Evolutionary conservation across 2,797 vertebrate species (phyloP).

Genomic region (Micromesistius poutassou): DNA sequence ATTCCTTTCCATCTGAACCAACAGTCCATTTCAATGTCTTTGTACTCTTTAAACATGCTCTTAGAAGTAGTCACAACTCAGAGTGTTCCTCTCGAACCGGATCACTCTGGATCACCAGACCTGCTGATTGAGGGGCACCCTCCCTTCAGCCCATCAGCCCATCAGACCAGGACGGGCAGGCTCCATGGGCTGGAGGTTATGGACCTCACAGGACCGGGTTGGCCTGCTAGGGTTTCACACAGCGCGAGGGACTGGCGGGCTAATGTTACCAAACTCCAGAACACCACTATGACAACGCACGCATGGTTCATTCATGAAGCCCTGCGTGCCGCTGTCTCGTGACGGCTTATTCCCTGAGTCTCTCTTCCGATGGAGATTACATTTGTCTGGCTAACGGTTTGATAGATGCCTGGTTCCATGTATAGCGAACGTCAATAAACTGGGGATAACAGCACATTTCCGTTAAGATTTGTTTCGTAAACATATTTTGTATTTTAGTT

Average conservation of each 20-base stretch:
- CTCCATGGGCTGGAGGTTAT: slow-evolving; percentile 32
- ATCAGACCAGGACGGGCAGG: slow-evolving; percentile 32
- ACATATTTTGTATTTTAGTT: no score
- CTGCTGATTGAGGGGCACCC: neutral
- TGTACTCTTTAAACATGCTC: no score
- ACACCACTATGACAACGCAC: slow-evolving; percentile 6
- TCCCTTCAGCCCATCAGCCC: slow-evolving; percentile 7
- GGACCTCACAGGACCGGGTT: slow-evolving; percentile 31
- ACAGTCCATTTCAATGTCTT: no score
- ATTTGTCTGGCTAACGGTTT: no score
- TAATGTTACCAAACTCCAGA: slow-evolving; percentile 27
- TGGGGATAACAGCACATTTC: no score
- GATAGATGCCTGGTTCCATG: no score
- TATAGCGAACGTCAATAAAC: no score
- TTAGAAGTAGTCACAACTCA: neutral
- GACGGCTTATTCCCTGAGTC: neutral
- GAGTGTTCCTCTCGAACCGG: neutral
- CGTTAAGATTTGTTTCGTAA: no score
- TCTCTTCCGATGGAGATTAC: neutral
- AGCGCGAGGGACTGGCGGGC: slow-evolving; percentile 18
- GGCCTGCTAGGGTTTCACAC: slow-evolving; percentile 42
- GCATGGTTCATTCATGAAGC: neutral
- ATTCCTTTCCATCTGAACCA: neutral
- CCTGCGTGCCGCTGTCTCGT: neutral
- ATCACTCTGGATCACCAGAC: neutral